These are phyloP conservation scores for Lonchura striata DNA, from an alignment of 2,113 vertebrate genomes.

Conservation along the genomic window DNA sequence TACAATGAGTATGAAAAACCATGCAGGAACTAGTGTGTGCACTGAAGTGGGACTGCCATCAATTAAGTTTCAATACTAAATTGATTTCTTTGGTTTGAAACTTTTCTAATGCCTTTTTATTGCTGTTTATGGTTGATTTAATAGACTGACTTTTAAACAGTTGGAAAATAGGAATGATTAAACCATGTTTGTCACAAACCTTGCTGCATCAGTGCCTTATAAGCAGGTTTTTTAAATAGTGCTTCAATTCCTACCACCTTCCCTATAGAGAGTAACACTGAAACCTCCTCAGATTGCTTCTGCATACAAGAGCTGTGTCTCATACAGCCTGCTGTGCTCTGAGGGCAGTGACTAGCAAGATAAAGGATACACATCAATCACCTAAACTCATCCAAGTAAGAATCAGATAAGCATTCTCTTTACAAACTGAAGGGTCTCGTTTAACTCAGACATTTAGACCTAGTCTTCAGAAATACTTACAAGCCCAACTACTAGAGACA, in stretches of 20 bases:
- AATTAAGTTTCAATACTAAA: not conserved
- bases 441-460: not conserved
- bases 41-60: not conserved
- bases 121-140: constrained; percentile 20
- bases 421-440: not conserved
- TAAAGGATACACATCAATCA: not conserved
- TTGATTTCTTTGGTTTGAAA: constrained; percentile 14
- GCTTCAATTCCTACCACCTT: not conserved
- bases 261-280: not conserved
- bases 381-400: not conserved
- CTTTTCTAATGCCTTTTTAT: constrained; percentile 29
- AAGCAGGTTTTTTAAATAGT: not conserved
- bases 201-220: constrained; percentile 62
- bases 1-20: not conserved
- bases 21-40: not conserved
- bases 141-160: not conserved
- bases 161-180: not conserved
- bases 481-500: not conserved
- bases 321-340: not conserved
- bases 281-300: not conserved
- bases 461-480: not conserved
- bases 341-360: not conserved
- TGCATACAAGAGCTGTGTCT: not conserved
- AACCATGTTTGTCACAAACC: not conserved
- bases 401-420: not conserved